phyloP scores from a whole-genome alignment of 2,113 vertebrate species.

The Mystacornis crossleyi region DNA sequence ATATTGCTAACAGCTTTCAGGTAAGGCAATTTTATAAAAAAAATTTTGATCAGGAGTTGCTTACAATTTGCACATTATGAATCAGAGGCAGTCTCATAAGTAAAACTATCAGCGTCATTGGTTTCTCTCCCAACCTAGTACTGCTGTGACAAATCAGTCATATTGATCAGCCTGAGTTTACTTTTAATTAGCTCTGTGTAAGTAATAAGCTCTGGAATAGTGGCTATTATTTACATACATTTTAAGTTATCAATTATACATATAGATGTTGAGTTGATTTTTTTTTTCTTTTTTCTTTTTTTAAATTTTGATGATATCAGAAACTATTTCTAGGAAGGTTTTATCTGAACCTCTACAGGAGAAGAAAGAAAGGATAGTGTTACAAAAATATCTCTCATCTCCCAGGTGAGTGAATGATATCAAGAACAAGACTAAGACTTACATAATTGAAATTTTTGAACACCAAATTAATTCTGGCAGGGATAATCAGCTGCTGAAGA shows the following conservation, averaged over 20 bases:
- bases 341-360: not conserved
- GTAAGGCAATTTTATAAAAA: not conserved
- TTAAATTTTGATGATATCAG: not conserved
- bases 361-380: not conserved
- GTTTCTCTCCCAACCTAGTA: not conserved
- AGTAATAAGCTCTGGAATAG: not conserved
- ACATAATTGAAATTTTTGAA: not conserved
- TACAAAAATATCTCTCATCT: not conserved
- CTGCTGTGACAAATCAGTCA: not conserved
- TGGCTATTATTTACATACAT: not conserved
- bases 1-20: not conserved
- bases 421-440: not conserved
- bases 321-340: not conserved
- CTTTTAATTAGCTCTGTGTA: not conserved
- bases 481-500: not conserved
- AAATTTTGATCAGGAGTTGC: not conserved
- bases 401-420: not conserved
- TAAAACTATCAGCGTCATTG: not conserved
- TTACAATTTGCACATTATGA: not conserved
- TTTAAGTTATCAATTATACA: not conserved
- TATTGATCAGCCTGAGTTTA: not conserved
- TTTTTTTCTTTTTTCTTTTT: no score
- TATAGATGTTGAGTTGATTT: not conserved
- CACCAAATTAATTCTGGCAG: not conserved
- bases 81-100: not conserved